phyloP scores from a whole-genome alignment of 2,797 vertebrate genomes.

The Salarias fasciatus region DNA sequence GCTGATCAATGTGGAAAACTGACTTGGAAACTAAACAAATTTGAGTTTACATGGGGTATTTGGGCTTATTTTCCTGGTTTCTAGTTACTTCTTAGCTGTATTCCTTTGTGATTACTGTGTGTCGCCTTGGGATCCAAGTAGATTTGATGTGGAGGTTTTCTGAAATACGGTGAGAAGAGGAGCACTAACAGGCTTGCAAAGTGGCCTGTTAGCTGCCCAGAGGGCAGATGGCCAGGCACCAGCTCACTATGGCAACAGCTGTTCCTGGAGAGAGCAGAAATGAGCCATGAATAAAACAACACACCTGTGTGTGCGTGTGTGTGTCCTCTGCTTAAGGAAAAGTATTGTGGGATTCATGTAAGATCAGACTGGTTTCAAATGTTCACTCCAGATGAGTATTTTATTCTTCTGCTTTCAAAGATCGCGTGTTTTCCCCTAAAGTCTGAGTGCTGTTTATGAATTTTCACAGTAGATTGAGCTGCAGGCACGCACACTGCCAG shows the following conservation, averaged over 20 bases:
- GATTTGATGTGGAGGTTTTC: slow-evolving; percentile 8
- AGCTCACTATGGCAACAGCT: slow-evolving; percentile 65
- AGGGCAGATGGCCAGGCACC: slow-evolving; percentile 42
- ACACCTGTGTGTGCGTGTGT: slow-evolving; percentile 9
- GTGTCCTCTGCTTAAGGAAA: background rate
- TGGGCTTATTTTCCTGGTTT: too few species aligned
- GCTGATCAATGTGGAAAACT: too few species aligned
- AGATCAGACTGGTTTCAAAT: too few species aligned
- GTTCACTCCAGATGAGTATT: too few species aligned
- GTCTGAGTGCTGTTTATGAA: slow-evolving; percentile 8
- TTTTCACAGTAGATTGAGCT: slow-evolving; percentile 20
- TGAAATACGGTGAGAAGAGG: slow-evolving; percentile 9
- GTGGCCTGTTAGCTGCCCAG: slow-evolving; percentile 41
- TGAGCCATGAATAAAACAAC: slow-evolving; percentile 44
- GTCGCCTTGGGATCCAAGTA: background rate
- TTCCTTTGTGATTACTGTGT: too few species aligned
- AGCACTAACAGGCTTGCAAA: slow-evolving; percentile 32
- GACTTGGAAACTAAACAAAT: too few species aligned
- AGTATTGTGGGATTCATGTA: background rate
- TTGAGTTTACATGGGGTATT: too few species aligned
- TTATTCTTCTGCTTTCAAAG: background rate
- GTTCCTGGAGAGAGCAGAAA: slow-evolving; percentile 35
- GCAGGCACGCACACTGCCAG: background rate
- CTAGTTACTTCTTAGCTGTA: too few species aligned
- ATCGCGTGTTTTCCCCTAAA: background rate